Evolutionary conservation across 2,888 invertebrate species (phyloP), one percentile per base, ranked within the genome.

Genomic region (Aphrophora alni): DNA sequence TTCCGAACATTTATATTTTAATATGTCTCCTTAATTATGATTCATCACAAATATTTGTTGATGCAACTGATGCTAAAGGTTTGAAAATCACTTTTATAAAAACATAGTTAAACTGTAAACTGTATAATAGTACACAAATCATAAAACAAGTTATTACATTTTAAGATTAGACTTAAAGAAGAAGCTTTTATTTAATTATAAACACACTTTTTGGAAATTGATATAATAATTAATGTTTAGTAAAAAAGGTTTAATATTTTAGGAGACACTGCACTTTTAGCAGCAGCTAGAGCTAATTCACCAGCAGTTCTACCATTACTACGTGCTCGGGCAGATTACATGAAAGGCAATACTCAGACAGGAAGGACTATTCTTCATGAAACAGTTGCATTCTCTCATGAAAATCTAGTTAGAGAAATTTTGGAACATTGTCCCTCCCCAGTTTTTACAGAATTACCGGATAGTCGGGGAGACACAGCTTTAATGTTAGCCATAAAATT

Each of bases 221-320:
- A n/a, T n/a, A n/a, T n/a, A n/a, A n/a, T n/a, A n/a, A n/a, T n/a
- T n/a, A n/a, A n/a, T n/a, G n/a, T n/a, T n/a, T n/a, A n/a, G n/a
- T n/a, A n/a, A n/a, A n/a, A n/a, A n/a, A n/a, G n/a, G n/a, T n/a
- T n/a, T n/a, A n/a, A n/a, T 33, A 7, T 44, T 44, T 44, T 14
- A 44, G 77, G 70, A 0, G 77, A 77, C 77, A 77, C 77, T 24
- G 69, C 77, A 24, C 38, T 77, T 33, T 17, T 69, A 59, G 69
- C 24, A 10, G 77, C 77, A 1, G 77, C 38, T 8, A 68, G 69
- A 25, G 14, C 12, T 7, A 44, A 44, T 44, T 44, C 44, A 44
- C 44, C 17, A 2, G 44, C 44, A 44, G 12, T 44, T 14, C 17
- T 14, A 14, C 17, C 44, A 14, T 14, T 44, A 14, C 44, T 44